Base-by-base conservation (phyloP, 1,140 invertebrate genomes). In the Trypoxylus dichotomus region DNA sequence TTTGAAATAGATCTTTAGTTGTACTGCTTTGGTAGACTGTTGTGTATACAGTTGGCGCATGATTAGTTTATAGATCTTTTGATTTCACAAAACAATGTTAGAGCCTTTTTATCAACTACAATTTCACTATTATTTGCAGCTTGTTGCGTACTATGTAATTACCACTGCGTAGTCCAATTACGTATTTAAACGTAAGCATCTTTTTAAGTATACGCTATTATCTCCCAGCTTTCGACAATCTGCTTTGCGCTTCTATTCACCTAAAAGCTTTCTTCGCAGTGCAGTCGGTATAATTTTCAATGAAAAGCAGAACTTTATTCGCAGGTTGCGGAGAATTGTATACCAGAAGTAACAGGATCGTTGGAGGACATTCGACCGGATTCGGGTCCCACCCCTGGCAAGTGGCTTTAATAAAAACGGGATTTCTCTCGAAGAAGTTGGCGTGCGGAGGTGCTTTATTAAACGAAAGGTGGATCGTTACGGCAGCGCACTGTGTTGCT, bases 351-450 rank as follows among this genome's bases (percentile, higher is more conserved):
- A 96, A 96, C 84, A 90, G 96, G 80, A 97, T 98, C 79, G 96
- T 98, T 1, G 96, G 96, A n/a, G 96, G 96, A 0, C 94, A 96
- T 81, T 93, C 94, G 58, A 93, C 95, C 0, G 93, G 92, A 77
- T 97, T 97, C 84, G 96, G 95, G 5, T 94, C 94, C 47, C 95
- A 97, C 89, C 96, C 96, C n/a, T 98, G 96, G 96, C 95, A 97
- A 89, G 96, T 94, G 24, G 96, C 96, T 7, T 91, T 98, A 29
- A 96, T 97, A 76, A 98, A 97, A 85, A 94, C 94, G 32, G 94
- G 94, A 41, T 97, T 97, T 83, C 87, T 97, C 11, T 93, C 93
- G 60, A 95, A 96, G 84, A 95, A 97, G 83, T 90, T 97, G 2
- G 95, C 95, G 1, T 97, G 96, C 84, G 96, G 96, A 1, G 96